phyloP scores from a whole-genome alignment of 2,113 vertebrate genomes.

The Dinomys branickii region DNA sequence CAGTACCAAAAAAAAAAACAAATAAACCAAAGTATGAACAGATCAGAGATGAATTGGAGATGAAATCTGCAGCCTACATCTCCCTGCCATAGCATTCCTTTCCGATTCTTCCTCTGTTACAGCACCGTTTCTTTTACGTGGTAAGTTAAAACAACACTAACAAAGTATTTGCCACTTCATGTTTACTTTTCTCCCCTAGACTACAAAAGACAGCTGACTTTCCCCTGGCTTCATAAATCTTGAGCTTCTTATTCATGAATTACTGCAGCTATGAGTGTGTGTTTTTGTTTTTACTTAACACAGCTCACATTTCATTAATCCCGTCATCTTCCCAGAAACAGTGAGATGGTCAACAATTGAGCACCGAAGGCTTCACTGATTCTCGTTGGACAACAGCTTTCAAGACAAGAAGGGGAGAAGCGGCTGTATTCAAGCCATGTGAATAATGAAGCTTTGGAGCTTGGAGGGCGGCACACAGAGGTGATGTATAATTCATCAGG shows the following conservation, averaged over 20 bases:
- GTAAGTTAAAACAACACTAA: not conserved
- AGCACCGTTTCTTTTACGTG: conserved; percentile 57
- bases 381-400: conserved; percentile 76
- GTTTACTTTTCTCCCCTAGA: conserved; percentile 57
- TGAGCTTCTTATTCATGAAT: conserved; percentile 68
- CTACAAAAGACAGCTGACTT: conserved; percentile 71
- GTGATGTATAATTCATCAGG: conserved; percentile 88
- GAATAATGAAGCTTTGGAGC: conserved; percentile 85
- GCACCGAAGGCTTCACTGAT: conserved; percentile 37
- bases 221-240: conserved; percentile 67
- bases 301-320: conserved; percentile 11
- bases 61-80: conserved; percentile 29
- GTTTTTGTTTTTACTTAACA: conserved; percentile 50
- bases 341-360: conserved; percentile 68
- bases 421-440: conserved; percentile 77
- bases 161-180: conserved; percentile 39
- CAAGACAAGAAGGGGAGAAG: conserved; percentile 69
- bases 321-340: not conserved
- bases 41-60: conserved; percentile 47
- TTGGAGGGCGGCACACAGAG: conserved; percentile 50
- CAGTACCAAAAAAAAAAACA: too few species aligned
- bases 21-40: not conserved
- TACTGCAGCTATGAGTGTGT: not conserved
- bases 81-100: not conserved
- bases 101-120: conserved; percentile 44